Conservation (phyloP, 2,888 invertebrate species). For the Diarsia rubi region DNA sequence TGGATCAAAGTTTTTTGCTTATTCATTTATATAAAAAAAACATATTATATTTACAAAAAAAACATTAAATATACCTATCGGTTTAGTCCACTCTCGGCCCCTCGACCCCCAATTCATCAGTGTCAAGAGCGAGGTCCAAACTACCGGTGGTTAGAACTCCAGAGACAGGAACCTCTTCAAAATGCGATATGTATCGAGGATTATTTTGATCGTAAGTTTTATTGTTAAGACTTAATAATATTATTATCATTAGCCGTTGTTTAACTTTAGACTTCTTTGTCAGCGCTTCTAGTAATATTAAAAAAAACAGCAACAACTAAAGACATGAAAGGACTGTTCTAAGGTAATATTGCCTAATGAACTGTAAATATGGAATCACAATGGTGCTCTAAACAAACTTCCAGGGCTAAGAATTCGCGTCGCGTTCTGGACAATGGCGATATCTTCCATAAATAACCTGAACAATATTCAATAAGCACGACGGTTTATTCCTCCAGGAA, state of each 20-base stretch:
- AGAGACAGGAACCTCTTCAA: too few relatives aligned
- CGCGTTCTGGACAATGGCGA: constrained; percentile 83
- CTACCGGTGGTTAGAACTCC: too few relatives aligned
- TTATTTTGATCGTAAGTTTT: too few relatives aligned
- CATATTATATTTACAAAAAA: too few relatives aligned
- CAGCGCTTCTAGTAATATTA: constrained; percentile 23
- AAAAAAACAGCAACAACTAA: constrained; percentile 54
- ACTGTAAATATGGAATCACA: constrained; percentile 53
- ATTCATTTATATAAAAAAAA: too few relatives aligned
- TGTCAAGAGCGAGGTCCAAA: too few relatives aligned
- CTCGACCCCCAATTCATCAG: too few relatives aligned
- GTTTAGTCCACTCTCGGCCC: too few relatives aligned
- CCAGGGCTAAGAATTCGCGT: constrained; percentile 73
- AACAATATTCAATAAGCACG: constrained; percentile 89
- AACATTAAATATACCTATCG: too few relatives aligned
- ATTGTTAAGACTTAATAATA: constrained; percentile 39
- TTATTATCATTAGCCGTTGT: constrained; percentile 23
- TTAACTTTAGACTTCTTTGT: constrained; percentile 23
- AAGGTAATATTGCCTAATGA: constrained; percentile 49
- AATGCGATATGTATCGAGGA: too few relatives aligned
- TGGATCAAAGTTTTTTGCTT: constrained; percentile 27
- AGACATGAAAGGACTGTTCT: constrained; percentile 49
- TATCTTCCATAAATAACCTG: constrained; percentile 89
- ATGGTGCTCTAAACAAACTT: constrained; percentile 74
- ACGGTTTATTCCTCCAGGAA: constrained; percentile 90